phyloP scores from a whole-genome alignment of 2,888 invertebrate species.

The Phoenoteleia sp. region DNA sequence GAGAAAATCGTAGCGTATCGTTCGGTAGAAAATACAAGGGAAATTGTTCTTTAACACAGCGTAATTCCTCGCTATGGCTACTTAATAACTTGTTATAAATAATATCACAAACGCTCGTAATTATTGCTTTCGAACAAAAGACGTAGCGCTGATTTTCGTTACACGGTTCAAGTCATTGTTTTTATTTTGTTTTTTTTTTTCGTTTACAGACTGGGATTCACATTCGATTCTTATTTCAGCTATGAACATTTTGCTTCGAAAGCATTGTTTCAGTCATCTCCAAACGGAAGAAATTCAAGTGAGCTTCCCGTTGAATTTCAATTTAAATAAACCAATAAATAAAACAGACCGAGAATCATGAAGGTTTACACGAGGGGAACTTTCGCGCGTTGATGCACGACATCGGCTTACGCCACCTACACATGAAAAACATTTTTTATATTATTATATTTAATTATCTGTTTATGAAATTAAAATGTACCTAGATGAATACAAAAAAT shows the following conservation, averaged over 20 bases:
- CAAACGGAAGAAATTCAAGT: not conserved
- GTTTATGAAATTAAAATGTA: no score
- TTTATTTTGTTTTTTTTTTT: no score
- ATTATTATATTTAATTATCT: no score
- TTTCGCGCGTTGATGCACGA: conserved; percentile 44
- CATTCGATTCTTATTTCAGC: no score
- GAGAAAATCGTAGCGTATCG: conserved; percentile 3
- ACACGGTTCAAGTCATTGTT: no score
- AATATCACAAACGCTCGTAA: conserved; percentile 85
- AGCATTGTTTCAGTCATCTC: not conserved
- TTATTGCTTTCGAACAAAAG: conserved; percentile 78
- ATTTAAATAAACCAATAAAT: not conserved
- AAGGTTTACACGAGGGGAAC: conserved; percentile 57
- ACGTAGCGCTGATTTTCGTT: no score
- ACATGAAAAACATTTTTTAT: no score
- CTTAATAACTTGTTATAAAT: conserved; percentile 82
- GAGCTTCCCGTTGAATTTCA: not conserved
- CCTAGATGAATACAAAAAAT: no score
- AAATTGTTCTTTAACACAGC: conserved; percentile 46
- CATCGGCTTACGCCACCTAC: conserved; percentile 38
- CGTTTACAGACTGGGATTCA: no score
- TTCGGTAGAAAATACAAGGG: conserved; percentile 29
- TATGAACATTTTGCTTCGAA: no score
- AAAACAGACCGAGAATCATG: conserved; percentile 25
- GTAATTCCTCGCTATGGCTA: conserved; percentile 75